A percentile compares a stretch with the other conserved stretches of the same genome.
Evolutionary conservation across 2,797 vertebrate genomes (phyloP).

Genomic region (Oceanodroma leucorhoa): DNA sequence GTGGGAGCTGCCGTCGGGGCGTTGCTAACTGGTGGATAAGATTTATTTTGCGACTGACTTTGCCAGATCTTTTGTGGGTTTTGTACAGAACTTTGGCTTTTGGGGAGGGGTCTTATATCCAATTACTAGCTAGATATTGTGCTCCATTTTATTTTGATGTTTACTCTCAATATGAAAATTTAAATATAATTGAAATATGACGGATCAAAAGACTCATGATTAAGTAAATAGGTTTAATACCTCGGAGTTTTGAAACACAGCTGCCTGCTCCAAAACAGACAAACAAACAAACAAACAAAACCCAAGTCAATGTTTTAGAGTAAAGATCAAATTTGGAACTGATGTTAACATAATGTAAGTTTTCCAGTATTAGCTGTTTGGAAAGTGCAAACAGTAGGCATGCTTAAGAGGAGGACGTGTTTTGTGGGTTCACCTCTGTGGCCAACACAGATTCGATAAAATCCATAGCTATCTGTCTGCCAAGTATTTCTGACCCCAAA

Average conservation of each 20-base stretch:
- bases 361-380: not conserved
- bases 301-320: not conserved
- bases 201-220: not conserved
- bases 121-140: not conserved
- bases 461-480: not conserved
- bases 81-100: not conserved
- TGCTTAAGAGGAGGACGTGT: not conserved
- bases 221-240: not conserved
- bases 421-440: not conserved
- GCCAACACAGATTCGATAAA: not conserved
- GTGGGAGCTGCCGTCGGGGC: accelerated
- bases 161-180: not conserved
- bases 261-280: not conserved
- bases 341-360: not conserved
- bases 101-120: not conserved
- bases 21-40: not conserved
- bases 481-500: not conserved
- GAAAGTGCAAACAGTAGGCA: not conserved
- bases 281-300: too few species aligned
- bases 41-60: not conserved
- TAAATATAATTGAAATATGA: not conserved
- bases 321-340: not conserved
- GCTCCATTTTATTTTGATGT: not conserved
- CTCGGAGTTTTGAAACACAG: not conserved
- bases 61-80: not conserved